Evolutionary conservation across 64 coral and sea anemone genomes (phyloP), one percentile per base, ranked within the genome.

Genomic region (Trachythela sp.): DNA sequence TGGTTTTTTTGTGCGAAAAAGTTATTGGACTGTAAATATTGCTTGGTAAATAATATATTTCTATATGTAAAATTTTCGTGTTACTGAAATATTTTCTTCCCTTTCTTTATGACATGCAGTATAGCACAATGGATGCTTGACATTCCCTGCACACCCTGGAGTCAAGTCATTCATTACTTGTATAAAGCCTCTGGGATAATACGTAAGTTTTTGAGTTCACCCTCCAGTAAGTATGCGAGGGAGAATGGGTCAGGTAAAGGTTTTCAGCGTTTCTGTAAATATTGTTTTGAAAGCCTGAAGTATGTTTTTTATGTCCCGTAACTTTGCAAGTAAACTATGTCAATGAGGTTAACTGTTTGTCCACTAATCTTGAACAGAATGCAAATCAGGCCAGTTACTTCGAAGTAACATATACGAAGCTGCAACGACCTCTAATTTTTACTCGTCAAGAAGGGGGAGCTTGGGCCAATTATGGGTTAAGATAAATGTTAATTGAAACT

Each of bases 121-220:
- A 84, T 90, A 91, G 59, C 85, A 80, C 86, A 88, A 83, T 60
- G 89, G 91, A 93, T 94, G 93, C 96, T 99, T 94, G 91, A 77
- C 76, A 99, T 91, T 93, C 93, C 96, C 93, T 99, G 96, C 96
- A 99, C 96, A 89, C 77, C 90, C 93, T 85, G 96, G 96, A 94
- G 96, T 99, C 93, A 91, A 93, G 96, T 94, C 30, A 80, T 80
- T 30, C 30, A 80, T 80, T 37, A 92, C 88, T 70, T 91, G 77
- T 49, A 70, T 77, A 48, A 60, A 84, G 50, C 45, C 40, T 36
- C 86, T 41, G 86, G 52, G 87, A 83, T 84, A 32, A 64, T 87
- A 36, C 88, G 70, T 92, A 89, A 91, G 94, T 93, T 93, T 92
- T 89, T 83, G 60, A 64, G 86, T 90, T 88, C 89, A 83, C 85